A percentile compares a stretch with the other conserved stretches of the same genome.
Evolutionary conservation across 37 sponge, comb jelly and placozoan genomes (phyloP).

Genomic region (Amphimedon queenslandica): DNA sequence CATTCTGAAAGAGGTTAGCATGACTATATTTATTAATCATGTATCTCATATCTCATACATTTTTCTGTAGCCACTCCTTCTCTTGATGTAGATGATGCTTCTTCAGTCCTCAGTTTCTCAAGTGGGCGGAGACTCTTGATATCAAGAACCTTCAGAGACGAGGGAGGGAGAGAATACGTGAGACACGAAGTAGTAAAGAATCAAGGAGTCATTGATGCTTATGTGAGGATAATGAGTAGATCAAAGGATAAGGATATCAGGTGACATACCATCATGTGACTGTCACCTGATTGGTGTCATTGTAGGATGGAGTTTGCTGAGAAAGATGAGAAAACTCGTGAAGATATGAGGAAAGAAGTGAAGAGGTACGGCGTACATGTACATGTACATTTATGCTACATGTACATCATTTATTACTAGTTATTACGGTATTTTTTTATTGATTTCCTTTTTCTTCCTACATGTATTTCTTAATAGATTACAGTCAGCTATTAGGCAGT

Average conservation of each 20-base stretch:
- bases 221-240: conserved; percentile 65
- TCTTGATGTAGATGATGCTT: conserved; percentile 54
- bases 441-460: too few relatives aligned
- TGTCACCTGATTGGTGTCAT: too few relatives aligned
- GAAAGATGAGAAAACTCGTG: conserved; percentile 85
- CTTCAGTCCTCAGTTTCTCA: conserved; percentile 62
- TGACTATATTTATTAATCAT: too few relatives aligned
- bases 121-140: conserved; percentile 84
- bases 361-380: too few relatives aligned
- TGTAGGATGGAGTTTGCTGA: too few relatives aligned
- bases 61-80: conserved; percentile 42
- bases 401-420: too few relatives aligned
- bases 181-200: conserved; percentile 91
- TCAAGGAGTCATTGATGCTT: conserved; percentile 95
- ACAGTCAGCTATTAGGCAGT: conserved; percentile 75
- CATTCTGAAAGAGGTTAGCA: too few relatives aligned
- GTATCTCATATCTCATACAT: too few relatives aligned
- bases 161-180: conserved; percentile 84
- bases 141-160: conserved; percentile 79
- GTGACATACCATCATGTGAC: too few relatives aligned
- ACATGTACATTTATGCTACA: too few relatives aligned
- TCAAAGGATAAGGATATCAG: conserved; percentile 16
- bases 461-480: conserved; percentile 24
- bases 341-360: too few relatives aligned
- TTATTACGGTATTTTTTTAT: too few relatives aligned